Base-by-base conservation (phyloP, 2,888 invertebrate species). In the Oxystoma pomonae region DNA sequence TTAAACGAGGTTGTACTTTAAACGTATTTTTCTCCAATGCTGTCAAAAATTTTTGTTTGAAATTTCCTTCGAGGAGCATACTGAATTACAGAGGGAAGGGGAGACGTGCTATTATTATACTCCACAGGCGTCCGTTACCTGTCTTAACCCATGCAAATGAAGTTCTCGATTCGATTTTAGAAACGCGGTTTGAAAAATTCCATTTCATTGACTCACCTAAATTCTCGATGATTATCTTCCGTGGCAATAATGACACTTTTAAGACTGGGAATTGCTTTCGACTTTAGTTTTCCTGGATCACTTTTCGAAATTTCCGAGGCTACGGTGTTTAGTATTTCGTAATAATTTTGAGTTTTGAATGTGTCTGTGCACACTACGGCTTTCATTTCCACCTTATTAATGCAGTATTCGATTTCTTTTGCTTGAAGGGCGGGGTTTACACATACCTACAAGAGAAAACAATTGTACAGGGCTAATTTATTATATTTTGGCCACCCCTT, bases 351-450 rank as follows among this genome's bases (percentile, higher is more conserved):
- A 0, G 81, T 82, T 74, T 86, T 88, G 74, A 86, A 89, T 0
- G 74, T 77, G 57, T 86, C 85, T 0, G 88, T 84, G 1, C 87
- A 82, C 1, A 94, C 78, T 2, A 94, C 75, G 0, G 87, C 88
- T 71, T 87, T 88, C 0, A 88, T 82, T 1, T 83, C 84, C 0
- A 90, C 90, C 79, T 91, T 90, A 49, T 87, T 84, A 16, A 95
- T 74, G 60, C 88, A 88, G 74, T 88, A 91, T 58, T 86, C 82
- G 0, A 94, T 70, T 76, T 96, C 95, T 12, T 81, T 77, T 0
- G 83, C 80, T 75, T 87, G 85, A 75, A 90, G 92, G 0, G 86
- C 85, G 0, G 94, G 89, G 77, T 96, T 95, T 22, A 94, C 83
- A 62, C 87, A 88, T 9, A 91, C 92, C 82, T 89, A 78, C 35